A percentile compares a stretch with the other conserved stretches of the same genome.
These are phyloP conservation scores for Ceyx cyanopectus DNA, from an alignment of 2,113 vertebrate species.

Conservation along the genomic window DNA sequence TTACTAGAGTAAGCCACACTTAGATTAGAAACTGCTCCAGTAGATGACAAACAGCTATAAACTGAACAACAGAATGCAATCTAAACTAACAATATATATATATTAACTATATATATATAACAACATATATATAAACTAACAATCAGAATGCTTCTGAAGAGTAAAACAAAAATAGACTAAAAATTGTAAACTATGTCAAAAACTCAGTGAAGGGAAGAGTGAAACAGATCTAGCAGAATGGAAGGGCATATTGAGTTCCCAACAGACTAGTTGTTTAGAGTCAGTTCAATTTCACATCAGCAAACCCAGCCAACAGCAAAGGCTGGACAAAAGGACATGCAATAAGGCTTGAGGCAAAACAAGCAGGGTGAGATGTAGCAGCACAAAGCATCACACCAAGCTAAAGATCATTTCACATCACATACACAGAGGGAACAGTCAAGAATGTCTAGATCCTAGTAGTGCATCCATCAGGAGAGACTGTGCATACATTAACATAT, in stretches of 20 bases:
- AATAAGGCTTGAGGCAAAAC: neutral
- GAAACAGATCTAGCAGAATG: neutral
- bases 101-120: too few species aligned
- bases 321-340: neutral
- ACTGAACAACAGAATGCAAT: neutral
- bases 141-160: neutral
- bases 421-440: neutral
- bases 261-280: neutral
- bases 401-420: neutral
- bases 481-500: constrained; percentile 59
- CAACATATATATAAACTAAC: too few species aligned
- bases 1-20: neutral
- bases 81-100: too few species aligned
- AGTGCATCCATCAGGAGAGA: neutral
- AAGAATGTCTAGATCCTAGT: neutral
- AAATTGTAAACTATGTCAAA: neutral
- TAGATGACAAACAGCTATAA: neutral
- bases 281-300: neutral
- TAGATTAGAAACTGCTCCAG: neutral
- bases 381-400: neutral
- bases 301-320: neutral
- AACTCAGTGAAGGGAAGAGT: neutral
- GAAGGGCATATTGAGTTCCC: neutral
- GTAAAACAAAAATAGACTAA: neutral
- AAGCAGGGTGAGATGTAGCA: neutral